Base-by-base conservation (phyloP, 1,140 invertebrate species). In the Tetranychus urticae region DNA sequence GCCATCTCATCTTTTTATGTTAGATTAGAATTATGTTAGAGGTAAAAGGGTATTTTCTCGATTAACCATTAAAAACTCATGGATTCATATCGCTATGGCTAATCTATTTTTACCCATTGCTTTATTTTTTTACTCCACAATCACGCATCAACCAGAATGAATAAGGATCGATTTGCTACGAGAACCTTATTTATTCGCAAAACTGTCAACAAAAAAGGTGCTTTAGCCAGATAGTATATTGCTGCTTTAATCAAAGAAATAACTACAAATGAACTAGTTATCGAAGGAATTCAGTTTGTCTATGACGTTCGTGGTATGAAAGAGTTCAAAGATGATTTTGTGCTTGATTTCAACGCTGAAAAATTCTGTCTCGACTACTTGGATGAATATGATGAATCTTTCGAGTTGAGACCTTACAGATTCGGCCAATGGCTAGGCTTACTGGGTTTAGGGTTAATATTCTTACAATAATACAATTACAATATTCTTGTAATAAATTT, bases 1-100 rank as follows among this genome's bases (percentile, higher is more conserved):
- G 86, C 65, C 87, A 94, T 74, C 77, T 94, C 34, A 86, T 96
- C 65, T 74, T 86, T 5, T 80, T 90, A 55, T n/a, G n/a, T n/a
- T n/a, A n/a, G n/a, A n/a, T n/a, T n/a, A n/a, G n/a, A 67, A 34
- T 2, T 12, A 52, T 6, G 23, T n/a, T 6, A 42, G 10, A 42
- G 39, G 39, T 42, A 5, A 42, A 42, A 10, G 39, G 0, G 2
- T n/a, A n/a, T 52, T 52, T 33, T 8, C n/a, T 23, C 50, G n/a
- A n/a, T 31, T 4, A 2, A 52, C 50, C 31, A 52, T 52, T 6
- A 7, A 52, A 23, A 52, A 52, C 23, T 52, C 23, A n/a, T 52
- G 50, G 50, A 8, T 7, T 33, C 50, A 52, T 23, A 33, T 52
- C 8, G 13, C 23, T 13, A n/a, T 52, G n/a, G 31, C 50, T 23